Base-by-base conservation (phyloP, 2,888 invertebrate genomes). In the Tipula helvola region DNA sequence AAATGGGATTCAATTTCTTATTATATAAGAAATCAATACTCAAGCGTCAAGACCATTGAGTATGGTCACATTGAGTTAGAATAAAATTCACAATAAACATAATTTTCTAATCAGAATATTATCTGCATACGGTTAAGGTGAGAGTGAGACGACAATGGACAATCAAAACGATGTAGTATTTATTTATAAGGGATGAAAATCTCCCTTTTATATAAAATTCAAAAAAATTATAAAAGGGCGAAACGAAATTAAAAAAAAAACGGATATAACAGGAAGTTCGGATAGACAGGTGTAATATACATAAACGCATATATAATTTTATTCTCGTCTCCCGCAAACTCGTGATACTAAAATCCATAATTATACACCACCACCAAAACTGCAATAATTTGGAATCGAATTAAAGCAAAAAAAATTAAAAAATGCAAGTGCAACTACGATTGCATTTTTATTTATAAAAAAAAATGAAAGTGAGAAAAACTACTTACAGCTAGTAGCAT, bases 401-500 rank as follows among this genome's bases (percentile, higher is more conserved):
- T 18, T 71, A 28, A 71, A 71, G 71, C 71, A 71, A 71, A 71
- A 71, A 57, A 57, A 18, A 16, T 0, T 7, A 71, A 57, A 57
- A 57, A 71, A 18, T 57, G 57, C 57, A 57, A 57, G 71, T 71
- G 71, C 71, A 71, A 71, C 71, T 71, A 10, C 71, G 71, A 71
- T 71, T 71, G 28, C 71, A 28, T 28, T 71, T 39, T 57, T 57
- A 57, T 57, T 57, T 44, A 16, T 52, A 52, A 71, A 71, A 18
- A 84, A 84, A 84, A 84, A 84, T 41, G 84, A 84, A 84, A 84
- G 84, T 84, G 84, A 84, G 84, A 84, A 84, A 84, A 84, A 84
- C 36, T 84, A 83, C 39, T 39, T 83, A 83, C 83, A 83, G 36
- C 28, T 36, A 83, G 12, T 84, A 84, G 41, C 36, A 39, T 36